Conservation (phyloP, 2,797 vertebrate species). For the Pseudochirops corinnae region DNA sequence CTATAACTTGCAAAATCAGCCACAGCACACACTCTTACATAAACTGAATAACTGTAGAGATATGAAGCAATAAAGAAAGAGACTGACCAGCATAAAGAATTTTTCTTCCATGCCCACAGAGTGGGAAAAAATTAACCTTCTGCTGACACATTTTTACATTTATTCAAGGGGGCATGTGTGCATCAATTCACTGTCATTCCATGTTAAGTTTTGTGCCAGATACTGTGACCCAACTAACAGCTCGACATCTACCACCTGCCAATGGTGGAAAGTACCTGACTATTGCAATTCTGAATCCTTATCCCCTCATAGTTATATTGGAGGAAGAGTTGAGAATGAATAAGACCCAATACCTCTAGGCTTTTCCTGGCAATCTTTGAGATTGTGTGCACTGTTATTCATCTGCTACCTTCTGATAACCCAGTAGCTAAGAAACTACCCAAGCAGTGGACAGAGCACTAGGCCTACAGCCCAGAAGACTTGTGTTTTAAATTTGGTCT, state of each 20-base stretch:
- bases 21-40: conserved; percentile 81
- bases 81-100: conserved; percentile 61
- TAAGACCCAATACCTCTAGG: background rate
- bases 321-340: background rate
- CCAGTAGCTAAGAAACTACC: background rate
- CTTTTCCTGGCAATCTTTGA: background rate
- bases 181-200: rapidly evolving
- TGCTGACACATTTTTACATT: background rate
- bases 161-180: rapidly evolving
- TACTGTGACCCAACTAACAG: background rate
- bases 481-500: background rate
- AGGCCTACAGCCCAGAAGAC: background rate
- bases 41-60: conserved; percentile 84
- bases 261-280: background rate
- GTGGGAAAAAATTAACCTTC: background rate
- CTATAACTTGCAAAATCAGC: conserved; percentile 85
- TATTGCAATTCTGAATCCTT: background rate
- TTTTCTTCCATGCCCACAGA: conserved; percentile 47
- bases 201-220: background rate
- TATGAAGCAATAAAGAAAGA: conserved; percentile 82
- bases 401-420: background rate
- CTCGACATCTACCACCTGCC: background rate
- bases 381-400: background rate
- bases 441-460: background rate
- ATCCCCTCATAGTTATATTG: background rate